A percentile compares a stretch with the other conserved stretches of the same genome.
phyloP scores from a whole-genome alignment of 2,113 vertebrate species.

The Phocoena sinus region DNA sequence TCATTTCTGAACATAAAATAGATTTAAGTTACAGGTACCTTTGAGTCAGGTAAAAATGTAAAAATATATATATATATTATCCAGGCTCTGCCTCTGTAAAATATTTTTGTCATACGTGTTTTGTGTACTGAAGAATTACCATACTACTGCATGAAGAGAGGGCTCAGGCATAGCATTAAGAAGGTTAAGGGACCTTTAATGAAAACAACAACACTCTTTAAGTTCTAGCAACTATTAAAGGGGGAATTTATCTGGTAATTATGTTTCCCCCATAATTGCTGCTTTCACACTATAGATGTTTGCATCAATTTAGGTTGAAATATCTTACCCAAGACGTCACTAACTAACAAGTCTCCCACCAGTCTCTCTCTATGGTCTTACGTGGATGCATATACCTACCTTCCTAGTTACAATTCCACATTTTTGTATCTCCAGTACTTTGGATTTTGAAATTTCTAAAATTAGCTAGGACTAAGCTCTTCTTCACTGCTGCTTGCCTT shows the following conservation, averaged over 20 bases:
- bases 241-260: conserved; percentile 75
- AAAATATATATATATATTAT: neutral
- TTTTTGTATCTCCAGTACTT: neutral
- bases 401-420: neutral
- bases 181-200: neutral
- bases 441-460: neutral
- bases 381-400: neutral
- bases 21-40: neutral
- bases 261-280: conserved; percentile 75
- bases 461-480: neutral
- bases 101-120: neutral
- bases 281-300: conserved; percentile 75
- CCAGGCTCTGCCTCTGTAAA: neutral
- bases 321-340: conserved; percentile 71
- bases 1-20: neutral
- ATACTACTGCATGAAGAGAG: neutral
- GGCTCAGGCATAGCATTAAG: neutral
- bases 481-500: conserved; percentile 18
- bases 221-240: conserved; percentile 55
- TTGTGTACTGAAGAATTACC: neutral
- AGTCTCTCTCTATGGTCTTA: neutral
- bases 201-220: conserved; percentile 10
- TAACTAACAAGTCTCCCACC: conserved; percentile 58
- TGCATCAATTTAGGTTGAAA: conserved; percentile 80
- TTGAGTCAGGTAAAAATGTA: neutral